Percentiles rank a stretch among this genome's conserved stretches.
phyloP scores from a whole-genome alignment of 2,888 invertebrate genomes.

The Mimas tiliae region DNA sequence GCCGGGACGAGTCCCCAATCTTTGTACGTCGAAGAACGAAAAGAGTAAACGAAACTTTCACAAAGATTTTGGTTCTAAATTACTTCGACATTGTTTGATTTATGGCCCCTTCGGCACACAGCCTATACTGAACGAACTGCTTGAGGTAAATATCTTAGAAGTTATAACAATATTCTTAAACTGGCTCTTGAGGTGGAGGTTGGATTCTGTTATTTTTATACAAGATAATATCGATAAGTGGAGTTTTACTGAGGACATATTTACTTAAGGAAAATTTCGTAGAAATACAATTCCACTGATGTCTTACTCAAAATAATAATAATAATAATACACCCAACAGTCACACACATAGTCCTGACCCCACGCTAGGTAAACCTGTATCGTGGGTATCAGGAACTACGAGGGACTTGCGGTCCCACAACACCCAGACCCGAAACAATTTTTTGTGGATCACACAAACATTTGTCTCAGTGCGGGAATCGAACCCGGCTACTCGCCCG shows the following conservation, averaged over 20 bases:
- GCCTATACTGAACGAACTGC: slow-evolving; percentile 35
- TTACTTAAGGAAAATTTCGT: background rate
- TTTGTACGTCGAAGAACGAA: slow-evolving; percentile 34
- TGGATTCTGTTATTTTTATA: background rate
- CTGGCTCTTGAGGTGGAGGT: background rate
- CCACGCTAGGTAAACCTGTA: too few relatives aligned
- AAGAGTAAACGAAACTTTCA: slow-evolving; percentile 46
- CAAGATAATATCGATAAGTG: background rate
- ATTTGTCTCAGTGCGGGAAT: too few relatives aligned
- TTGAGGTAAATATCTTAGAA: slow-evolving; percentile 32
- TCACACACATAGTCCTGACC: too few relatives aligned
- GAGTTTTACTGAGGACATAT: background rate
- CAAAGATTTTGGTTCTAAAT: slow-evolving; percentile 44
- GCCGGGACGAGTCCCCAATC: slow-evolving; percentile 37
- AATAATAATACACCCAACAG: too few relatives aligned
- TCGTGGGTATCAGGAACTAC: too few relatives aligned
- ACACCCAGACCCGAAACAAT: too few relatives aligned
- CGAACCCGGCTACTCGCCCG: too few relatives aligned
- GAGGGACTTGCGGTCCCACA: too few relatives aligned
- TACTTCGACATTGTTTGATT: slow-evolving; percentile 48
- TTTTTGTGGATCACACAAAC: too few relatives aligned
- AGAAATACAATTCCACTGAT: background rate
- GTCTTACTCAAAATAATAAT: too few relatives aligned
- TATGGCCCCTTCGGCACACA: slow-evolving; percentile 38
- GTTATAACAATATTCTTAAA: slow-evolving; percentile 28